Evolutionary conservation across 2,888 invertebrate genomes (phyloP).

Genomic region (Athetis lepigone): DNA sequence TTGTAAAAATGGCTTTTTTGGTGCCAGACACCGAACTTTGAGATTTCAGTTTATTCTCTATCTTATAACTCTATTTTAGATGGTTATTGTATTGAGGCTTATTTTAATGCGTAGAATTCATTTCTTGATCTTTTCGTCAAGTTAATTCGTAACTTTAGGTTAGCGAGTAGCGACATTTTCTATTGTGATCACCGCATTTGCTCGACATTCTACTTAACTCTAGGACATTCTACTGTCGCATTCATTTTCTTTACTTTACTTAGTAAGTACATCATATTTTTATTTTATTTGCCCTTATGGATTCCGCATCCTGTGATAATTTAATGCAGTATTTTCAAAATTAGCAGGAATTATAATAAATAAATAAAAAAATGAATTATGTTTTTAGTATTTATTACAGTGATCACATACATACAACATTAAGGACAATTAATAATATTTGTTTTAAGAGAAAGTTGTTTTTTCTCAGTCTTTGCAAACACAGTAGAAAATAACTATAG

Average conservation of each 20-base stretch:
- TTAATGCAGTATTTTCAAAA: slow-evolving; percentile 73
- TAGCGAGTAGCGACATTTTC: slow-evolving; percentile 17
- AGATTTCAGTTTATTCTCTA: slow-evolving; percentile 40
- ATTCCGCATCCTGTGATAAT: slow-evolving; percentile 81
- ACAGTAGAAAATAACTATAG: slow-evolving; percentile 36
- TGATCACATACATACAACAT: slow-evolving; percentile 46
- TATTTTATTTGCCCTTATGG: slow-evolving; percentile 74
- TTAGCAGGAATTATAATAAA: slow-evolving; percentile 71
- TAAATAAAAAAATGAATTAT: slow-evolving; percentile 30
- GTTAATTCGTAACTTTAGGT: slow-evolving; percentile 10
- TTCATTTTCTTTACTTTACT: slow-evolving; percentile 41
- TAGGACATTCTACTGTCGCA: slow-evolving; percentile 12
- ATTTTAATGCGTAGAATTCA: slow-evolving; percentile 25
- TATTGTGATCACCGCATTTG: slow-evolving; percentile 30
- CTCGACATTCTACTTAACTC: slow-evolving; percentile 9
- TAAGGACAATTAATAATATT: slow-evolving; percentile 27
- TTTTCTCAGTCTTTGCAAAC: slow-evolving; percentile 43
- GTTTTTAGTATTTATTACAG: slow-evolving; percentile 55
- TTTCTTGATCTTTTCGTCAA: slow-evolving; percentile 13
- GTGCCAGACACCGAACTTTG: slow-evolving; percentile 30
- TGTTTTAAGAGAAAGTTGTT: slow-evolving; percentile 22
- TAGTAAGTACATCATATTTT: slow-evolving; percentile 60
- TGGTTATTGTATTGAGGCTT: slow-evolving; percentile 39
- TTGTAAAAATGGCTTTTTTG: slow-evolving; percentile 37
- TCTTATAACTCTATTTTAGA: slow-evolving; percentile 41